Conservation (phyloP, 2,113 vertebrate species). For the Odocoileus virginianus region DNA sequence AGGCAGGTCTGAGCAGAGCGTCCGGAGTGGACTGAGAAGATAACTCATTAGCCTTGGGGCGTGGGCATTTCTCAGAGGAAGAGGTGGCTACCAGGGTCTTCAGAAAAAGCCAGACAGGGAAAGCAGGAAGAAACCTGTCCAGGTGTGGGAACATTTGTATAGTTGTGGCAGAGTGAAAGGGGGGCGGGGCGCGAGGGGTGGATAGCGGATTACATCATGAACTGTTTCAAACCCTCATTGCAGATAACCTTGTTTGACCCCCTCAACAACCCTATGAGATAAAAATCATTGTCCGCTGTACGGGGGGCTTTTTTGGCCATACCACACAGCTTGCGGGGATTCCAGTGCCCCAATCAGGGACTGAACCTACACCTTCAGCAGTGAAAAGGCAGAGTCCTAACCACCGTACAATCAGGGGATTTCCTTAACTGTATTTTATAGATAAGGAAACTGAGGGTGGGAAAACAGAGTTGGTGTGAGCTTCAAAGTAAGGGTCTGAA, state of each 20-base stretch:
- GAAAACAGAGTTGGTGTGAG: neutral
- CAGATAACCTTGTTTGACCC: neutral
- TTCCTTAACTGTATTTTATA: neutral
- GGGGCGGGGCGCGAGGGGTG: rapidly evolving
- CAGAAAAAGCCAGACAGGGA: neutral
- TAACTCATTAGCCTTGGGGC: neutral
- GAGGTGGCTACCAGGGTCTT: neutral
- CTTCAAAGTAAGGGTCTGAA: neutral
- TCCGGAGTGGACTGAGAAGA: neutral
- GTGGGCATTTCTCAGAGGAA: neutral
- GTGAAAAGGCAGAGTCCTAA: neutral
- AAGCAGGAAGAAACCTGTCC: neutral
- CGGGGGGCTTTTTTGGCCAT: neutral
- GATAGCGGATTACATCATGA: neutral
- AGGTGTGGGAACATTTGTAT: neutral
- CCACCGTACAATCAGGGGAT: neutral
- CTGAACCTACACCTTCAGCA: neutral
- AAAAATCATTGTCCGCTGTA: neutral
- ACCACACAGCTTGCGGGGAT: neutral
- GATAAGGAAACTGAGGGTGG: neutral
- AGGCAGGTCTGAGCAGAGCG: neutral
- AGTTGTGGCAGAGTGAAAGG: neutral
- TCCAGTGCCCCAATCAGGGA: neutral
- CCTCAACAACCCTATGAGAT: neutral
- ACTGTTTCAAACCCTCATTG: neutral